Percentiles rank a stretch among this genome's conserved stretches.
Evolutionary conservation across 2,797 vertebrate species (phyloP).

Genomic region (Ctenopoma kingsleyae): DNA sequence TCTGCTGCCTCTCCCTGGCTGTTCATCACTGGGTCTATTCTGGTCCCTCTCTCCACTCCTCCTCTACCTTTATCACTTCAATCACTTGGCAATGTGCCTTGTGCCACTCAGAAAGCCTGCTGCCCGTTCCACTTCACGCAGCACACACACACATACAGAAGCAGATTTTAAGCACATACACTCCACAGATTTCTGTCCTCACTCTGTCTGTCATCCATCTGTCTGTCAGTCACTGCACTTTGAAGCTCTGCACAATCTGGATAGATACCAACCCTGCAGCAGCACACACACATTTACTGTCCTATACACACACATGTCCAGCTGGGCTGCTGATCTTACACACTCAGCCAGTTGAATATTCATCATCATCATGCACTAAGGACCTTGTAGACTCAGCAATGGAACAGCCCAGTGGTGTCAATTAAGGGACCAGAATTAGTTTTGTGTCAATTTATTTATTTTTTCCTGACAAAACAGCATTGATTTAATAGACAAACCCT

Average conservation of each 20-base stretch:
- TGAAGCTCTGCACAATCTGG: slow-evolving; percentile 77
- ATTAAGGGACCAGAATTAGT: slow-evolving; percentile 53
- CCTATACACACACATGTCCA: slow-evolving; percentile 54
- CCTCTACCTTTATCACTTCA: slow-evolving; percentile 78
- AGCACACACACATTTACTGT: slow-evolving; percentile 39
- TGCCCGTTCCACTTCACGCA: slow-evolving; percentile 60
- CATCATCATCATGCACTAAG: slow-evolving; percentile 57
- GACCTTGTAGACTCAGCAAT: slow-evolving; percentile 60
- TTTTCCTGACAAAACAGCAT: slow-evolving; percentile 36
- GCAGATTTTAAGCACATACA: slow-evolving; percentile 32
- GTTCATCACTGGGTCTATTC: slow-evolving; percentile 60
- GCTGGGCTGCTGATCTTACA: slow-evolving; percentile 67
- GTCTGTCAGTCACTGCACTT: slow-evolving; percentile 75
- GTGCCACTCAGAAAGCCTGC: slow-evolving; percentile 67
- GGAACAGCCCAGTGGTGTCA: slow-evolving; percentile 65
- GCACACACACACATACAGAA: slow-evolving; percentile 33
- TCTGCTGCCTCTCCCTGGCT: slow-evolving; percentile 45
- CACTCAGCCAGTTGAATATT: slow-evolving; percentile 67
- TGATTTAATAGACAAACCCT: slow-evolving; percentile 40
- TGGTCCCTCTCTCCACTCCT: slow-evolving; percentile 46
- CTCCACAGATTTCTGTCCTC: slow-evolving; percentile 54
- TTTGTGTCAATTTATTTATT: slow-evolving; percentile 46
- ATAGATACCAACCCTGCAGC: slow-evolving; percentile 38
- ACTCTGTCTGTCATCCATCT: slow-evolving; percentile 69
- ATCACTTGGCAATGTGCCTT: slow-evolving; percentile 75